Percentiles rank a stretch among this genome's conserved stretches.
These are phyloP conservation scores for Prionace glauca DNA, from an alignment of 2,797 vertebrate species.

Conservation along the genomic window DNA sequence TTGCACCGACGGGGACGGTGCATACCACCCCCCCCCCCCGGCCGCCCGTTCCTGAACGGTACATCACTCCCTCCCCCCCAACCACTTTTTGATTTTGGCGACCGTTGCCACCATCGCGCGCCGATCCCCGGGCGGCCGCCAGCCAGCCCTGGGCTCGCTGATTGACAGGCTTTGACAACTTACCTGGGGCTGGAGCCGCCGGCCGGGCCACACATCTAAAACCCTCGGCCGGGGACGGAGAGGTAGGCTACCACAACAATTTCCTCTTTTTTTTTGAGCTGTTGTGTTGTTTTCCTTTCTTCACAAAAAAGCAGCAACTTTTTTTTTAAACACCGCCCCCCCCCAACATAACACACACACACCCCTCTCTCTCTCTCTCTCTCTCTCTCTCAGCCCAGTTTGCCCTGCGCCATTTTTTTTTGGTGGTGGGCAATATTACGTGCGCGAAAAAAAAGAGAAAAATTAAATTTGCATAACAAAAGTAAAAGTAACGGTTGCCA, in stretches of 20 bases:
- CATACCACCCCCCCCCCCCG: not conserved
- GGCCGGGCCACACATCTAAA: not conserved
- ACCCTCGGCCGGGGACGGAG: not conserved
- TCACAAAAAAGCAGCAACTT: not conserved
- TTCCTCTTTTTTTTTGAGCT: not conserved
- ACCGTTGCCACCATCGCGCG: not conserved
- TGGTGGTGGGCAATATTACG: constrained; percentile 31
- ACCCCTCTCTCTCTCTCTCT: not conserved
- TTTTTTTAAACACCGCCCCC: not conserved
- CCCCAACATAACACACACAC: too few relatives aligned
- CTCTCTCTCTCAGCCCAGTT: not conserved
- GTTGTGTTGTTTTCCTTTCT: not conserved
- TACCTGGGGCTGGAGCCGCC: not conserved
- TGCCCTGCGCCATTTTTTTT: constrained; percentile 30
- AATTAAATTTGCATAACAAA: constrained; percentile 37
- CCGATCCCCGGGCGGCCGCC: not conserved
- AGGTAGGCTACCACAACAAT: not conserved
- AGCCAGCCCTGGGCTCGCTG: not conserved
- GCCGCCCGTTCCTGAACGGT: not conserved
- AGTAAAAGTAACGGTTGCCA: constrained; percentile 38
- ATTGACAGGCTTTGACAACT: constrained; percentile 25
- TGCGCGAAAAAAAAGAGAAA: not conserved
- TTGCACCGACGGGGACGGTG: not conserved
- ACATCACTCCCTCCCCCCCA: too few relatives aligned
- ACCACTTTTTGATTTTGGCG: too few relatives aligned